Evolutionary conservation across 2,797 vertebrate genomes (phyloP).

Genomic region (Parambassis ranga): DNA sequence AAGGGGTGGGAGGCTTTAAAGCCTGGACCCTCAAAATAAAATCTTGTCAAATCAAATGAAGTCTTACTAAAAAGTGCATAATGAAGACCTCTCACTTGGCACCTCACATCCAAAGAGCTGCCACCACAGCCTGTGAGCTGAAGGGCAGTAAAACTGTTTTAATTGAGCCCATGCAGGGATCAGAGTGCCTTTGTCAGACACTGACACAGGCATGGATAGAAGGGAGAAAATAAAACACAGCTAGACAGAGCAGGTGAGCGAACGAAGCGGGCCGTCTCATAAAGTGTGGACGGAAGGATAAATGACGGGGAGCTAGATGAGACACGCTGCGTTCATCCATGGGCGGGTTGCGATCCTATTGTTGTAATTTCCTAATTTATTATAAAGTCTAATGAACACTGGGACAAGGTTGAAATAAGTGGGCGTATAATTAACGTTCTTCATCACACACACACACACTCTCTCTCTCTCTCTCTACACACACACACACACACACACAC

Average conservation of each 20-base stretch:
- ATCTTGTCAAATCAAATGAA: conserved; percentile 79
- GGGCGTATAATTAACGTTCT: conserved; percentile 56
- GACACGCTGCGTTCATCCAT: conserved; percentile 25
- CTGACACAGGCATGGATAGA: neutral
- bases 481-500: neutral
- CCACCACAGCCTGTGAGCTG: conserved; percentile 22
- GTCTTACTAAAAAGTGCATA: conserved; percentile 68
- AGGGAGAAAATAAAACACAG: neutral
- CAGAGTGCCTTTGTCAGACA: conserved; percentile 21
- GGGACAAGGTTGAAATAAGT: conserved; percentile 50
- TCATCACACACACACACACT: conserved; percentile 20
- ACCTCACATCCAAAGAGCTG: conserved; percentile 49
- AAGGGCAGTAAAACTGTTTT: conserved; percentile 62
- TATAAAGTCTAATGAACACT: conserved; percentile 54
- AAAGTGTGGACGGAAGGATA: conserved; percentile 38
- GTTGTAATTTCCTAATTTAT: conserved; percentile 62
- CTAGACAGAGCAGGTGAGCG: conserved; percentile 6
- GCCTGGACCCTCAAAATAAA: conserved; percentile 69
- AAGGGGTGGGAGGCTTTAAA: conserved; percentile 58
- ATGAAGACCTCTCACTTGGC: conserved; percentile 68
- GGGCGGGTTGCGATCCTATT: conserved; percentile 40
- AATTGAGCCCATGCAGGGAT: conserved; percentile 72
- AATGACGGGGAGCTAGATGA: conserved; percentile 41
- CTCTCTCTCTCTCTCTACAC: neutral
- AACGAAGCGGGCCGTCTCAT: conserved; percentile 25